Evolutionary conservation across 2,888 invertebrate genomes (phyloP).

Genomic region (Phortica magna): DNA sequence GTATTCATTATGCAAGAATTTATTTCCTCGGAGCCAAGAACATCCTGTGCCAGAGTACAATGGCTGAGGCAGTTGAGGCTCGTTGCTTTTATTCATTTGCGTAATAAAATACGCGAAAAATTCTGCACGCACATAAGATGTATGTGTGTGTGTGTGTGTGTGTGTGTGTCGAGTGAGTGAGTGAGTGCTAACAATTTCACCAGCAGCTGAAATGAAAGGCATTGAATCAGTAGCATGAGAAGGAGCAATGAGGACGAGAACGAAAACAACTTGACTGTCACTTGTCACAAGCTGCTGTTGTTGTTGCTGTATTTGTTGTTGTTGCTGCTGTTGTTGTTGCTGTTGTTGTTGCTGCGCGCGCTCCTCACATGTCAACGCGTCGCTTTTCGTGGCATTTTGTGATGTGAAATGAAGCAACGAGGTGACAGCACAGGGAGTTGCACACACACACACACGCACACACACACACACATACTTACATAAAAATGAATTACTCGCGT

Average conservation of each 20-base stretch:
- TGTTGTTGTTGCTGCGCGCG: neutral
- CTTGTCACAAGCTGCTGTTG: constrained; percentile 28
- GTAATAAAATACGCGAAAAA: constrained; percentile 68
- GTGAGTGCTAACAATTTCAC: constrained; percentile 19
- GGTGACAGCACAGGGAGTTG: constrained; percentile 70
- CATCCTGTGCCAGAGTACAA: constrained; percentile 54
- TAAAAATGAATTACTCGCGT: constrained; percentile 77
- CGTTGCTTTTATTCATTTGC: constrained; percentile 64
- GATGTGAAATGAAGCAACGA: constrained; percentile 73
- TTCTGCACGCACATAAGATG: constrained; percentile 71
- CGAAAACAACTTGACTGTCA: constrained; percentile 60
- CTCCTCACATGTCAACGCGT: constrained; percentile 76
- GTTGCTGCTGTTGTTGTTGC: neutral
- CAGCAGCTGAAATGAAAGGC: neutral
- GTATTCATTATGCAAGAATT: constrained; percentile 71
- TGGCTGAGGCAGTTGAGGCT: constrained; percentile 19
- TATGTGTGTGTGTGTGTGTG: constrained; percentile 53
- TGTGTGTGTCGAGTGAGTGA: neutral
- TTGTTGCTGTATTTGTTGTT: neutral
- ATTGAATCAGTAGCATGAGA: neutral
- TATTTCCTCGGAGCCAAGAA: constrained; percentile 69
- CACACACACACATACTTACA: neutral
- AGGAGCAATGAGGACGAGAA: neutral
- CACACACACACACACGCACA: constrained; percentile 5
- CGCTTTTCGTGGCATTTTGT: constrained; percentile 72